Evolutionary conservation across 2,797 vertebrate species (phyloP).

Genomic region (Chanos chanos): DNA sequence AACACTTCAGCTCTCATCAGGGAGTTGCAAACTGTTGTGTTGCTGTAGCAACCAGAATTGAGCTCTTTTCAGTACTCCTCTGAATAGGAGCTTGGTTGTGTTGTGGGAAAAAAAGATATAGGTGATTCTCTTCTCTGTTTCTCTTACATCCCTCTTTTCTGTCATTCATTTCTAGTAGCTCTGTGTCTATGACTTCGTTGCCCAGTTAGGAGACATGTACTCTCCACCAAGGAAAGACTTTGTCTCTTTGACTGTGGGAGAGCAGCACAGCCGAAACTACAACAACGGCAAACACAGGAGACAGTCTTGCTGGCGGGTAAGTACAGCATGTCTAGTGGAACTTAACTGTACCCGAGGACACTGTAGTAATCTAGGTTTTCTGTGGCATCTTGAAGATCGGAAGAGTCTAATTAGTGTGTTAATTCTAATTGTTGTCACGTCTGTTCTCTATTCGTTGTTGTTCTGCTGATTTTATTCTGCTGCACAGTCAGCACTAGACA

Average conservation of each 20-base stretch:
- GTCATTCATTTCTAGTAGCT: neutral
- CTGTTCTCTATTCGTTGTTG: no score
- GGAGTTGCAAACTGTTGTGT: conserved; percentile 8
- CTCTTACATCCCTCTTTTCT: neutral
- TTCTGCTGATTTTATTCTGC: no score
- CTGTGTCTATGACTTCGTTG: conserved; percentile 48
- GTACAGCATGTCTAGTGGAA: conserved; percentile 35
- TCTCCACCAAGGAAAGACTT: conserved; percentile 84
- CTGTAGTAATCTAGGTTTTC: no score
- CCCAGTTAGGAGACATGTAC: conserved; percentile 71
- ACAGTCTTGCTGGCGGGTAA: conserved; percentile 91
- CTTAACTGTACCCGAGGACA: no score
- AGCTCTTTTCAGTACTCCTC: neutral
- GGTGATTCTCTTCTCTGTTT: neutral
- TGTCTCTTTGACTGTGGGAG: conserved; percentile 83
- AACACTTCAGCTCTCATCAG: conserved; percentile 4
- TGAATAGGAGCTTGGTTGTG: conserved; percentile 1
- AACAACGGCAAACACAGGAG: conserved; percentile 84
- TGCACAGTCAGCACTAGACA: no score
- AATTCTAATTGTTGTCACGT: no score
- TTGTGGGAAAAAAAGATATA: neutral
- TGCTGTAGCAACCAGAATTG: neutral
- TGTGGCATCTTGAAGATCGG: no score
- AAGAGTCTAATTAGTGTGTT: no score
- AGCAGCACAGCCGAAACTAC: conserved; percentile 67